Conservation (phyloP, 2,888 invertebrate genomes). For the Melitaea athalia region DNA sequence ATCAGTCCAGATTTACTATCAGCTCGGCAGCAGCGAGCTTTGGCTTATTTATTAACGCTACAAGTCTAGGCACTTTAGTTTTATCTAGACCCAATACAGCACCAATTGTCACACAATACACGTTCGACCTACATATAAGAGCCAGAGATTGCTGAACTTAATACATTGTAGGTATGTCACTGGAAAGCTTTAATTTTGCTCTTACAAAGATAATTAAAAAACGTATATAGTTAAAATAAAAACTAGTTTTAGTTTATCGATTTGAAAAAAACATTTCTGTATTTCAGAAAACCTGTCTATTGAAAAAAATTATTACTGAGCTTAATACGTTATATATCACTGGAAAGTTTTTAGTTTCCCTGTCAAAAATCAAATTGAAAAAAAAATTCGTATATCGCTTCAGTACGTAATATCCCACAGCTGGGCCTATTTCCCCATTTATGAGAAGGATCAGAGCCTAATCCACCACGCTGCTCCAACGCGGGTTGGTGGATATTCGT, state of each 20-base stretch:
- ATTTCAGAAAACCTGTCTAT: no score
- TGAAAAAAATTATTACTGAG: constrained; percentile 14
- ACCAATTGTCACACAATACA: constrained; percentile 42
- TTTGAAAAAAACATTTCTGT: no score
- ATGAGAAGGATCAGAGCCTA: no score
- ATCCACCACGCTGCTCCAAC: no score
- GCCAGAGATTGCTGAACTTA: constrained; percentile 26
- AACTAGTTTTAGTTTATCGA: no score
- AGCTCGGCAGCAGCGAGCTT: background rate
- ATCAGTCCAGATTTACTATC: constrained; percentile 16
- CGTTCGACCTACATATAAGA: constrained; percentile 43
- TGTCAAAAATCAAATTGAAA: constrained; percentile 8
- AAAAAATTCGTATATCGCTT: no score
- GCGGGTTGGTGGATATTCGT: no score
- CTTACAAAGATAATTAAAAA: constrained; percentile 8
- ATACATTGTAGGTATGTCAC: constrained; percentile 24
- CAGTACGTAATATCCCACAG: no score
- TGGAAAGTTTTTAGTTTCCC: constrained; percentile 32
- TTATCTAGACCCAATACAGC: constrained; percentile 37
- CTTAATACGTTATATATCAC: constrained; percentile 24
- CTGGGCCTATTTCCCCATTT: no score
- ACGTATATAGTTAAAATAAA: no score
- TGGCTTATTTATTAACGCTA: constrained; percentile 32
- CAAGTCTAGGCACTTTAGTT: constrained; percentile 29
- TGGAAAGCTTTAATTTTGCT: constrained; percentile 31